Conservation (phyloP, 2,888 invertebrate species). For the Zhengitettix transpicula region DNA sequence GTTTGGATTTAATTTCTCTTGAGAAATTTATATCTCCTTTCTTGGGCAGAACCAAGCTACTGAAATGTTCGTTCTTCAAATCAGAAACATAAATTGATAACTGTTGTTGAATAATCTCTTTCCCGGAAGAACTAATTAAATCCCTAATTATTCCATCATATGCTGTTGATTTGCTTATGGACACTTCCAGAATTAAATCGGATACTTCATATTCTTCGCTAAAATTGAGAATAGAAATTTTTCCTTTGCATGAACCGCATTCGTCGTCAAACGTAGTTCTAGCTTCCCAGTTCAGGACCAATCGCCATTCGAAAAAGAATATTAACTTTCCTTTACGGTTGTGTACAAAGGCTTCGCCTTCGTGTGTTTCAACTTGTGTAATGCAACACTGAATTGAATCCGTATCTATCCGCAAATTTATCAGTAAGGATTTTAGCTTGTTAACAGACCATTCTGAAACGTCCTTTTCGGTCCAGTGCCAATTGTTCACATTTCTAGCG, state of each 20-base stretch:
- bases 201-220: conserved; percentile 90
- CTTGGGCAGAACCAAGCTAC: too few species aligned
- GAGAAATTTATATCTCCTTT: too few species aligned
- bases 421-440: conserved; percentile 64
- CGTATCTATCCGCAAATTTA: conserved; percentile 49
- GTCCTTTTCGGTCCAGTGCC: conserved; percentile 99
- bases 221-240: conserved; percentile 84
- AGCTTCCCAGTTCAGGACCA: conserved; percentile 80
- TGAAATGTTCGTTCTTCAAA: too few species aligned
- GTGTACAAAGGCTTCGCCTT: conserved; percentile 93
- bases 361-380: conserved; percentile 65
- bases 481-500: conserved; percentile 97
- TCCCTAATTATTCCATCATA: too few species aligned
- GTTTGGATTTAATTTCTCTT: too few species aligned
- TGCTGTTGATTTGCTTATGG: too few species aligned
- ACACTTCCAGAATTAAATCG: conserved; percentile 45
- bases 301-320: conserved; percentile 97
- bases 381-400: conserved; percentile 48
- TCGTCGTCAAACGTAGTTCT: conserved; percentile 26
- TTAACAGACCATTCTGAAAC: conserved; percentile 94
- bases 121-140: too few species aligned
- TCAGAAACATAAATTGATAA: too few species aligned
- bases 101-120: too few species aligned
- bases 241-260: conserved; percentile 42
- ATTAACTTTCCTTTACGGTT: conserved; percentile 98